These are phyloP conservation scores for Phymanthus crucifer DNA, from an alignment of 92 coral and sea anemone species.

Conservation along the genomic window DNA sequence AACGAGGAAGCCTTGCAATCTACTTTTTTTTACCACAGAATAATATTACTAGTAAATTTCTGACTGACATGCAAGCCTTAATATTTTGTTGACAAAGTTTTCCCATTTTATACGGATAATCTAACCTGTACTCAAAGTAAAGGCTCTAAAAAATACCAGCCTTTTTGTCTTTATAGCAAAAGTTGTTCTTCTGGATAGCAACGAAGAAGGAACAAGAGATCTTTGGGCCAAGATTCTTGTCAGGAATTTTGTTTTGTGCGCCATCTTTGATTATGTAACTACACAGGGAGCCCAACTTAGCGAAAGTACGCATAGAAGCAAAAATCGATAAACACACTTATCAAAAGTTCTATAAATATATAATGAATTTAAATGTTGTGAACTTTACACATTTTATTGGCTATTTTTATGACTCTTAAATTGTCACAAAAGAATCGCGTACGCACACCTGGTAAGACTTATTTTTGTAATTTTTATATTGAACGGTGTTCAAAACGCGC, in stretches of 20 bases:
- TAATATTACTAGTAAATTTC: not conserved
- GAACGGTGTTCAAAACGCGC: too few species aligned
- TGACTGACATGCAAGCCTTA: not conserved
- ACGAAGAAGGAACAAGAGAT: not conserved
- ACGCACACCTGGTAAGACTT: too few species aligned
- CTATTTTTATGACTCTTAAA: too few species aligned
- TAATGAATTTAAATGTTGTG: too few species aligned
- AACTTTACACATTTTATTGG: too few species aligned
- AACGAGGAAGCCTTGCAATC: too few species aligned
- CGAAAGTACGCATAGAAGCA: too few species aligned
- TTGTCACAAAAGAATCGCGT: too few species aligned
- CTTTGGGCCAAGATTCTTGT: not conserved
- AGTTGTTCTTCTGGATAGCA: not conserved
- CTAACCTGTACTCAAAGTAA: conserved; percentile 19
- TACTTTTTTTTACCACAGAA: not conserved
- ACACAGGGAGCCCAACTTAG: not conserved
- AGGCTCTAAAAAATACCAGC: not conserved
- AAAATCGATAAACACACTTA: too few species aligned
- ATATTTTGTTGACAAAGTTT: not conserved
- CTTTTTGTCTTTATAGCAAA: not conserved
- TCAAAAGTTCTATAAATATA: too few species aligned
- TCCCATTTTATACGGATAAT: not conserved
- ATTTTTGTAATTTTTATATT: too few species aligned
- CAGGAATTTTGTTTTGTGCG: conserved; percentile 4
- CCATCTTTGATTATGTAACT: conserved; percentile 18